Percentiles rank a stretch among this genome's conserved stretches.
These are phyloP conservation scores for Calephelis virginiensis DNA, from an alignment of 1,140 invertebrate species.

Conservation along the genomic window DNA sequence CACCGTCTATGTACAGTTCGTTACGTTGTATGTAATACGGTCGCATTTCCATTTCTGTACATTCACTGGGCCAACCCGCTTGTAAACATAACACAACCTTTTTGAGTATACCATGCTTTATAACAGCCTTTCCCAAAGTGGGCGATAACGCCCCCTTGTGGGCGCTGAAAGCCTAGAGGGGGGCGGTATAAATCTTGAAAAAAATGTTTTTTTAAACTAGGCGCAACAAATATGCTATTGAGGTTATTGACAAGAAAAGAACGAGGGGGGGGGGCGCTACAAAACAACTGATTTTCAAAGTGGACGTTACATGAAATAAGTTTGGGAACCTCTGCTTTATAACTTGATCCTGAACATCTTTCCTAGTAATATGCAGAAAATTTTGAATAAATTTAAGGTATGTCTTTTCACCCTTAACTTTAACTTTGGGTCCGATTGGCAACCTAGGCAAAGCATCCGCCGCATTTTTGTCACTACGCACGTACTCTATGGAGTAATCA, in stretches of 20 bases:
- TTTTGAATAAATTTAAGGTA: constrained; percentile 34
- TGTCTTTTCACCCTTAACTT: constrained; percentile 22
- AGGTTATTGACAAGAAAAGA: no score
- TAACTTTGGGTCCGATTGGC: not conserved
- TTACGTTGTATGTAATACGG: constrained; percentile 27
- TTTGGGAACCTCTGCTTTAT: no score
- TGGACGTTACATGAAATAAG: no score
- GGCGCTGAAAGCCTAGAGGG: no score
- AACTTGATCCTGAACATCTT: not conserved
- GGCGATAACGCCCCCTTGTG: no score
- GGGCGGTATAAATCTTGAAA: no score
- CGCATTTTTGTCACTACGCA: not conserved
- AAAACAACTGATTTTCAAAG: no score
- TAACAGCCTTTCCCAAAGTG: no score
- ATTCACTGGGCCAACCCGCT: constrained; percentile 28
- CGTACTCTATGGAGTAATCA: constrained; percentile 25
- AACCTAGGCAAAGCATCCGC: constrained; percentile 22
- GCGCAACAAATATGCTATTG: no score
- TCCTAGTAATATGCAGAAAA: constrained; percentile 30
- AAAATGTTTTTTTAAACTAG: no score
- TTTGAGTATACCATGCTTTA: constrained; percentile 18
- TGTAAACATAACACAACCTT: constrained; percentile 24
- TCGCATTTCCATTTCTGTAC: constrained; percentile 11
- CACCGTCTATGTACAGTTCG: constrained; percentile 36
- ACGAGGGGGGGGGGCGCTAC: no score